Percentiles rank a stretch among this genome's conserved stretches.
phyloP scores from a whole-genome alignment of 1,140 invertebrate genomes.

The Phthorimaea operculella region DNA sequence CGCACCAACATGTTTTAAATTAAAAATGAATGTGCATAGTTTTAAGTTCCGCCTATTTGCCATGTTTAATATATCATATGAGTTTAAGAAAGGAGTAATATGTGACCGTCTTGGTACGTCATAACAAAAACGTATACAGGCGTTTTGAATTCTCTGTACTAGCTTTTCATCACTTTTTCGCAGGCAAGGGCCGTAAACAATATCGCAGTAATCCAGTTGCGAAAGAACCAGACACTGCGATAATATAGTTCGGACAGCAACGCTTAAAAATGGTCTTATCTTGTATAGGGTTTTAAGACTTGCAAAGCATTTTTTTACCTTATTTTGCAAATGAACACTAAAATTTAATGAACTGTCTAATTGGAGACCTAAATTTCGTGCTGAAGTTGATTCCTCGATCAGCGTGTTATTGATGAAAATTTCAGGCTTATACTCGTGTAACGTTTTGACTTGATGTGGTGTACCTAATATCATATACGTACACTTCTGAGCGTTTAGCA shows the following conservation, averaged over 20 bases:
- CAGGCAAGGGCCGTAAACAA: too few relatives aligned
- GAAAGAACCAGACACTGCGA: neutral
- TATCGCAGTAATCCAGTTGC: too few relatives aligned
- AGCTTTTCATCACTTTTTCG: too few relatives aligned
- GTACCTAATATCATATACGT: constrained; percentile 1
- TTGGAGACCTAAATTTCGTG: neutral
- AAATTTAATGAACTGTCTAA: neutral
- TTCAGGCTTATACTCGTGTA: neutral
- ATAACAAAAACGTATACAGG: too few relatives aligned
- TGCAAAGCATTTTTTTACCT: neutral
- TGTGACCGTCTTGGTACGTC: neutral
- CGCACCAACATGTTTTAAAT: neutral
- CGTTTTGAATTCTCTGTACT: too few relatives aligned
- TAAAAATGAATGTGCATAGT: neutral
- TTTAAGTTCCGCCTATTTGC: neutral
- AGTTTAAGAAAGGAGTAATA: neutral
- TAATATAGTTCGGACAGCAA: neutral
- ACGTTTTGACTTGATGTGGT: neutral
- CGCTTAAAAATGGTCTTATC: constrained; percentile 1
- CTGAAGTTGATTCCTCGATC: neutral
- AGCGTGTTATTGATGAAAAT: neutral
- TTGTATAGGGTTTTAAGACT: neutral
- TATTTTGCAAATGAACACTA: neutral
- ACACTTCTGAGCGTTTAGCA: constrained; percentile 1
- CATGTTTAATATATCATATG: constrained; percentile 2